phyloP scores from a whole-genome alignment of 2,888 invertebrate species.

The Phania funesta region DNA sequence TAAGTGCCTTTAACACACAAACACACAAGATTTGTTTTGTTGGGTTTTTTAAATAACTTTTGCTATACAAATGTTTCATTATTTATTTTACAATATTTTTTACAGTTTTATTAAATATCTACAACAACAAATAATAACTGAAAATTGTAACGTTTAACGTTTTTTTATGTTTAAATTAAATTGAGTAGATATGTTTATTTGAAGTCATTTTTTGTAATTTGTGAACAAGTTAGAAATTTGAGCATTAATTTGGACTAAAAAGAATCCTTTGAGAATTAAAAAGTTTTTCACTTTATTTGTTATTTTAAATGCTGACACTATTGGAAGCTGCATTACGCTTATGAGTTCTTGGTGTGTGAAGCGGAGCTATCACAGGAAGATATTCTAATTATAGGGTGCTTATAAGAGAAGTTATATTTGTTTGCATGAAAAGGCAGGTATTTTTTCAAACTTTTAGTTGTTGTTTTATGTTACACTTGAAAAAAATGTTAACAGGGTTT shows the following conservation, averaged over 20 bases:
- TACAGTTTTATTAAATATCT: conserved; percentile 56
- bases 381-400: too few relatives aligned
- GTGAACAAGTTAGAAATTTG: conserved; percentile 45
- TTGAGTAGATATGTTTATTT: conserved; percentile 54
- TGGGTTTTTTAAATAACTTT: conserved; percentile 51
- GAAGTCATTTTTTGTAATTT: conserved; percentile 57
- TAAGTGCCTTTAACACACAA: conserved; percentile 75
- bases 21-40: conserved; percentile 65
- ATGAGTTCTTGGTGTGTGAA: too few relatives aligned
- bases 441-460: too few relatives aligned
- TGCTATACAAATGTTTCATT: conserved; percentile 45
- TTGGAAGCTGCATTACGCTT: too few relatives aligned
- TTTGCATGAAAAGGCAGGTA: too few relatives aligned
- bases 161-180: conserved; percentile 23
- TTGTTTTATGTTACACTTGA: too few relatives aligned
- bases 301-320: too few relatives aligned
- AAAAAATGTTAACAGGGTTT: too few relatives aligned
- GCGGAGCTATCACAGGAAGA: too few relatives aligned
- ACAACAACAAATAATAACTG: conserved; percentile 52
- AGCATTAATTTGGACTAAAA: conserved; percentile 18
- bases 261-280: background rate
- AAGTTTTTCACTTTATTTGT: background rate
- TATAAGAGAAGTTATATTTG: too few relatives aligned
- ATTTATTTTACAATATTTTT: conserved; percentile 56
- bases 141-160: conserved; percentile 58